Evolutionary conservation across 2,888 invertebrate genomes (phyloP), one percentile per base, ranked within the genome.

Genomic region (Noctua comes): DNA sequence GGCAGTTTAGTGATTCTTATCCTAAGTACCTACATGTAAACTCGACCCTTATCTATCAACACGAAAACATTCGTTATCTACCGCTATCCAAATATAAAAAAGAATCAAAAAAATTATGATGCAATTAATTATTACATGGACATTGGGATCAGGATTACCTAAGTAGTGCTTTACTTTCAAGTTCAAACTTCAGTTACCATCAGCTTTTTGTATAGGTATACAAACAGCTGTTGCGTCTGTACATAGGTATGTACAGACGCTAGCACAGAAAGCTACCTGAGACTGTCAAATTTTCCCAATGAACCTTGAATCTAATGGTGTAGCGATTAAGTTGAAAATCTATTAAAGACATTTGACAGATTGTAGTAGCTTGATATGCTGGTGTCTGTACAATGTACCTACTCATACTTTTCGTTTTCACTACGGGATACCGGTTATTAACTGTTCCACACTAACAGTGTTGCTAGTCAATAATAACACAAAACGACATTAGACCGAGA

Each of bases 1-100:
- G 31, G 13, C 54, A 74, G 36, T 68, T 76, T 27, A 68, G 18
- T 64, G 70, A 71, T 80, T 51, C 7, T 59, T 83, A 76, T 80
- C 76, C 5, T 74, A 73, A 72, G 31, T 79, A 64, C 24, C 16
- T 57, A 43, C 18, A 18, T 64, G 40, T 72, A 48, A 62, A 69
- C n/a, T 10, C 27, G 68, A 46, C 21, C 65, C 48, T 71, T 69
- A 76, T 66, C 77, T 72, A 62, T 27, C 51, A 66, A 76, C 48
- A 68, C n/a, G 16, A 62, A 76, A 76, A 46, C 27, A 59, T 68
- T 46, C 21, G 3, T 40, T 72, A 48, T 8, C 4, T 40, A 27
- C 1, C 5, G 62, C 16, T 10, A 27, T 5, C 8, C 1, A 27
- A 68, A 57, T 54, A 24, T 40, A 24, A 16, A 43, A n/a, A 21